Evolutionary conservation across 2,797 vertebrate genomes (phyloP), one percentile per base, ranked within the genome.

Genomic region (Darevskia nairensis): DNA sequence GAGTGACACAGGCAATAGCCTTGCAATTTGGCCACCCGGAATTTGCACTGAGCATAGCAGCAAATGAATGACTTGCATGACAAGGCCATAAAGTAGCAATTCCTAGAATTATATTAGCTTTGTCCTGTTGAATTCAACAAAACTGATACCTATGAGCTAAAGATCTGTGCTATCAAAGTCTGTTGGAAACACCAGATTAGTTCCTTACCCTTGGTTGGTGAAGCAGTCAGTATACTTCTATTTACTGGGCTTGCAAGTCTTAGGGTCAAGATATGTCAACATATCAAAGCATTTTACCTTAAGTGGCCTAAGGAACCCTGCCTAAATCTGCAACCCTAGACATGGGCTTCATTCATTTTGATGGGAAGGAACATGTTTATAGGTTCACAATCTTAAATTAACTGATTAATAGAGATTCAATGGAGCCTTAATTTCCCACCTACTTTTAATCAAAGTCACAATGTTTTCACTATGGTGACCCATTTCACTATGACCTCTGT

Each of bases 21-120:
- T 80, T 88, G 41, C 68, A 50, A 84, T 46, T 25, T 66, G 76
- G 77, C 32, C 71, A 84, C 88, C 86, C 66, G 3, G 19, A 87
- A 27, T 35, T 39, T 85, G 25, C 21, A 39, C 41, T 50, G 32
- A 3, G 71, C 41, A 80, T 76, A 35, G 29, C 59, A 85, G 35
- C 10, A 82, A 74, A 75, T 29, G 23, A 10, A 76, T 66, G 82
- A 29, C 61, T 39, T 76, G 15, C 17, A 81, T 85, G 27, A 77
- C 19, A 69, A 76, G 84, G 50, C 41, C 17, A 77, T 75, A 23
- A 85, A 64, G 9, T 35, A 80, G 21, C 39, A 89, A 41, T 35
- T 23, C 44, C 55, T 35, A 46, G 41, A 74, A 80, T 85, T 84
- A 59, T 71, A 72, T 79, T 61, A 84, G 29, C 17, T 84, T 59